Conservation (phyloP, 2,797 vertebrate species). For the Ptychadena robeensis region DNA sequence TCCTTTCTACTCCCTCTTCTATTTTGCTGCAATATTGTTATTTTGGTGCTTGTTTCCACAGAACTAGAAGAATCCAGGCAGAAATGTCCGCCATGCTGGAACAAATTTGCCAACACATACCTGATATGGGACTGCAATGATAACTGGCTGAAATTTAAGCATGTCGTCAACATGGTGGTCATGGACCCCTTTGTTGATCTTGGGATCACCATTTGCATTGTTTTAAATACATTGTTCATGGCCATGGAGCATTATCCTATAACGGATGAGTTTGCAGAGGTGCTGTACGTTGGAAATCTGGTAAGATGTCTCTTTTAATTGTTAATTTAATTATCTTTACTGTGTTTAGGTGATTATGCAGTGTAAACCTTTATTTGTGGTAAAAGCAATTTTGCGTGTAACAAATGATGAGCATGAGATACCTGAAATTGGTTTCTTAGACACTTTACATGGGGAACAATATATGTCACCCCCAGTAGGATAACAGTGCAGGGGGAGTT, state of each 20-base stretch:
- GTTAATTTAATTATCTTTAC: too few species aligned
- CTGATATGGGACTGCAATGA: slow-evolving; percentile 96
- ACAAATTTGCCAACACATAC: slow-evolving; percentile 86
- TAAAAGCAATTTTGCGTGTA: background rate
- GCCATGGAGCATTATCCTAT: slow-evolving; percentile 94
- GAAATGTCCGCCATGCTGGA: slow-evolving; percentile 91
- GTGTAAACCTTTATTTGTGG: too few species aligned
- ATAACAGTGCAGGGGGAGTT: too few species aligned
- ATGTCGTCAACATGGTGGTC: slow-evolving; percentile 82
- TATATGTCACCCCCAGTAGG: too few species aligned
- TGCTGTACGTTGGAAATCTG: slow-evolving; percentile 85
- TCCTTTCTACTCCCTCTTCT: background rate
- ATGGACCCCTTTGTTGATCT: slow-evolving; percentile 97
- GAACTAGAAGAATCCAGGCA: slow-evolving; percentile 93
- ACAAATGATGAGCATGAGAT: background rate
- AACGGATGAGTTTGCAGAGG: slow-evolving; percentile 69
- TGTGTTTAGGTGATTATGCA: too few species aligned
- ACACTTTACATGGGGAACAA: background rate
- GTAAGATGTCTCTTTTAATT: slow-evolving; percentile 74
- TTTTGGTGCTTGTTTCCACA: slow-evolving; percentile 65
- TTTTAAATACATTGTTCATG: slow-evolving; percentile 97
- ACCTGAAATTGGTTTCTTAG: background rate
- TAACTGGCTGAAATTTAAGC: slow-evolving; percentile 89
- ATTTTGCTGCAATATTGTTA: background rate
- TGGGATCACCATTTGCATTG: slow-evolving; percentile 93